Conservation (phyloP, 64 coral and sea anemone genomes). For the Montipora efflorescens region DNA sequence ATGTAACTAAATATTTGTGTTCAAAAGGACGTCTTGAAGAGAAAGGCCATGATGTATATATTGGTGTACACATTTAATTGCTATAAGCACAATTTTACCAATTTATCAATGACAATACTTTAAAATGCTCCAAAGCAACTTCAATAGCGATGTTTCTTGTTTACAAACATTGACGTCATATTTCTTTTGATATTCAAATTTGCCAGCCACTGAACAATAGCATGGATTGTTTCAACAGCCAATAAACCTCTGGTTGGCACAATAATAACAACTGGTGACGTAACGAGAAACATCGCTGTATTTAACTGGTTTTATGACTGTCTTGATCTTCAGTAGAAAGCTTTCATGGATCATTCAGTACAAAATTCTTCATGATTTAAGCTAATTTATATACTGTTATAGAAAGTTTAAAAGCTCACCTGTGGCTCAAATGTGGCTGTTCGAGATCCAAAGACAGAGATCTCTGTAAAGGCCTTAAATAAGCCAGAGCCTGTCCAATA, state of each 20-base stretch:
- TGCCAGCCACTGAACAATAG: not conserved
- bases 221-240: not conserved
- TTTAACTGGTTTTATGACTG: no score
- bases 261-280: no score
- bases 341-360: no score
- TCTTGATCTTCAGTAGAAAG: no score
- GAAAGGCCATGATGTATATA: not conserved
- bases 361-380: no score
- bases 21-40: not conserved
- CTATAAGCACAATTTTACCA: slow-evolving; percentile 2
- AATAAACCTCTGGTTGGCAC: not conserved
- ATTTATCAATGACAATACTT: slow-evolving; percentile 7
- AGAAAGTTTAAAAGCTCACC: no score
- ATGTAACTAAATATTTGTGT: not conserved
- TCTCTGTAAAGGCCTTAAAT: slow-evolving; percentile 19
- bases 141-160: slow-evolving; percentile 2
- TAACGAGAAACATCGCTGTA: no score
- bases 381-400: no score
- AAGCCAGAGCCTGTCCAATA: slow-evolving; percentile 32
- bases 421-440: no score
- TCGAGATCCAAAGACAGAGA: not conserved
- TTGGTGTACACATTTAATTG: slow-evolving; percentile 4
- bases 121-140: slow-evolving; percentile 15
- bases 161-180: not conserved
- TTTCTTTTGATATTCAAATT: not conserved